These are phyloP conservation scores for Eurystomus gularis DNA, from an alignment of 2,113 vertebrate species.

Conservation along the genomic window DNA sequence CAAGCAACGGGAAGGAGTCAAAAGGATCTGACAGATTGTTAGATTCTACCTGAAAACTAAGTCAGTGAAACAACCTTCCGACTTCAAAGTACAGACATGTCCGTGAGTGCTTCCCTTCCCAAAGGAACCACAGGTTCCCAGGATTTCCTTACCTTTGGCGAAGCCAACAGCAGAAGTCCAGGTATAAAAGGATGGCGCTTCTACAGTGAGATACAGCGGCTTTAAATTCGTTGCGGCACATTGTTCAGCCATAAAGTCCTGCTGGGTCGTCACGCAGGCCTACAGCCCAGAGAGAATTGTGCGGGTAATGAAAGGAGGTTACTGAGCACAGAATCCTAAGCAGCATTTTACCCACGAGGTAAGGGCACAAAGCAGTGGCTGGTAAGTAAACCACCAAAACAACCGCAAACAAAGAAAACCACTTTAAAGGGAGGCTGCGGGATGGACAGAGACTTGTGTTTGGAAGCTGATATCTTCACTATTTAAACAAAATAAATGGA, in stretches of 20 bases:
- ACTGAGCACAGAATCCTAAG: neutral
- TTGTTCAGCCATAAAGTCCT: conserved; percentile 90
- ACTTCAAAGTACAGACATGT: neutral
- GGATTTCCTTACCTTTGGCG: conserved; percentile 75
- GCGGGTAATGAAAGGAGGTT: neutral
- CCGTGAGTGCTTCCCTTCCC: neutral
- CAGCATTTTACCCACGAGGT: neutral
- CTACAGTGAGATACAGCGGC: conserved; percentile 75
- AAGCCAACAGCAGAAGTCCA: conserved; percentile 86
- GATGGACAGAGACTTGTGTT: neutral
- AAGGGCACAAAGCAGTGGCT: neutral
- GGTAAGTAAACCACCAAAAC: neutral
- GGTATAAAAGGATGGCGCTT: conserved; percentile 74
- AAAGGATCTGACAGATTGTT: neutral
- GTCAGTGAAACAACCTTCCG: neutral
- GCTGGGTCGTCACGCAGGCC: conserved; percentile 83
- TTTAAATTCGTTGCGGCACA: conserved; percentile 82
- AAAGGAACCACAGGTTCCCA: neutral
- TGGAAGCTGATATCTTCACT: neutral
- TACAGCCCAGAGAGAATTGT: conserved; percentile 38
- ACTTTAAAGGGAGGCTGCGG: neutral
- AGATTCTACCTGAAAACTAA: neutral
- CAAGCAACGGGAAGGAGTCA: neutral
- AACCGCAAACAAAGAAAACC: neutral
- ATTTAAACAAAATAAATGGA: neutral